phyloP scores from a whole-genome alignment of 2,888 invertebrate species.

The Tenthredo amoena region DNA sequence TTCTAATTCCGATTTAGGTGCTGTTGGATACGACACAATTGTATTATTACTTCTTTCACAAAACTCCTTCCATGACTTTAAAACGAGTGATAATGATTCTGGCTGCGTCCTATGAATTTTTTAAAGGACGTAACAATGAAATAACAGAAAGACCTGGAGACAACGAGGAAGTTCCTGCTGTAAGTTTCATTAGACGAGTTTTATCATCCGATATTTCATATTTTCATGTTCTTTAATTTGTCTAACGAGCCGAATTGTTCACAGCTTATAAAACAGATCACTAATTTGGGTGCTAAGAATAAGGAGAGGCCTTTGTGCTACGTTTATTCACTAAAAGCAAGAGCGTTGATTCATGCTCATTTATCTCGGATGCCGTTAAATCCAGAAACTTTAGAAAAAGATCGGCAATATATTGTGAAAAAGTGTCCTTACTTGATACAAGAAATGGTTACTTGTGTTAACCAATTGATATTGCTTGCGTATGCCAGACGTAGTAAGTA shows the following conservation, averaged over 20 bases:
- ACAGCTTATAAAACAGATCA: constrained; percentile 93
- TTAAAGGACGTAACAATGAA: constrained; percentile 95
- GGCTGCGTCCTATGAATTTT: constrained; percentile 98
- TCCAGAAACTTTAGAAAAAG: constrained; percentile 89
- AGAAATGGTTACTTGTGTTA: constrained; percentile 98
- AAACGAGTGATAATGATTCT: constrained; percentile 98
- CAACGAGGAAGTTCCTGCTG: constrained; percentile 95
- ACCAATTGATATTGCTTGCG: constrained; percentile 94
- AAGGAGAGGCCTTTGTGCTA: constrained; percentile 96
- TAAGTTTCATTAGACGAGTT: constrained; percentile 77
- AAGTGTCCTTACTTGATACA: constrained; percentile 97
- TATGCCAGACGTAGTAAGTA: constrained; percentile 92
- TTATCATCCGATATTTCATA: constrained; percentile 25
- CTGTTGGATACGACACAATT: constrained; percentile 97
- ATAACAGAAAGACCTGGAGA: constrained; percentile 95
- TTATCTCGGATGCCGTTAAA: constrained; percentile 91
- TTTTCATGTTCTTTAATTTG: not conserved
- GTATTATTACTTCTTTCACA: constrained; percentile 97
- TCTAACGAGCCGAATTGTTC: constrained; percentile 61
- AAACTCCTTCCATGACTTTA: constrained; percentile 96
- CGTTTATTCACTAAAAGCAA: constrained; percentile 94
- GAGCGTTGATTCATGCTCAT: constrained; percentile 97
- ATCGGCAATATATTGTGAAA: constrained; percentile 90
- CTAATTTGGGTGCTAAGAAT: constrained; percentile 96
- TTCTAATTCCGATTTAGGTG: constrained; percentile 80